A percentile compares a stretch with the other conserved stretches of the same genome.
Evolutionary conservation across 92 coral and sea anemone species (phyloP).

Genomic region (Palythoa caribaeorum): DNA sequence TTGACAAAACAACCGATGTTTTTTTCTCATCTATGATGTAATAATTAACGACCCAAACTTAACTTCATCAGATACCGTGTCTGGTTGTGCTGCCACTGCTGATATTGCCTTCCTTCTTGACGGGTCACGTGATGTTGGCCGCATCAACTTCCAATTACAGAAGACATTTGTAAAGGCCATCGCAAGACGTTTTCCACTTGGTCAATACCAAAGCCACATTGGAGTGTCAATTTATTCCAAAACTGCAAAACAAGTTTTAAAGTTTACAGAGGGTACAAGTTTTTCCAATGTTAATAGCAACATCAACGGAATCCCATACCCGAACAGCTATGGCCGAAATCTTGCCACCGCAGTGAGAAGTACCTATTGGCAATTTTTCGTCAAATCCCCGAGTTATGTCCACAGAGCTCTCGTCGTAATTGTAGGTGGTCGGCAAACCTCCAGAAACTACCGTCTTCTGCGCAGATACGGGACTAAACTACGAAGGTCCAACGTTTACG

Average conservation of each 20-base stretch:
- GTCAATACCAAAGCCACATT: constrained; percentile 82
- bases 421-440: constrained; percentile 70
- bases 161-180: constrained; percentile 78
- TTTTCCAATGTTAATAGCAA: neutral
- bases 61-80: neutral
- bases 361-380: constrained; percentile 67
- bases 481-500: constrained; percentile 7
- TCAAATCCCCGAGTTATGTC: constrained; percentile 76
- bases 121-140: constrained; percentile 83
- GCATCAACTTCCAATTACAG: constrained; percentile 82
- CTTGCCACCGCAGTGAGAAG: constrained; percentile 76
- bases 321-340: constrained; percentile 78
- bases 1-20: no score
- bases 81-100: constrained; percentile 81
- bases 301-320: constrained; percentile 61
- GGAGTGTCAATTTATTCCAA: constrained; percentile 85
- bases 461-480: neutral
- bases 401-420: constrained; percentile 81
- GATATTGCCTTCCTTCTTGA: constrained; percentile 97
- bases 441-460: constrained; percentile 24
- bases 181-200: constrained; percentile 77
- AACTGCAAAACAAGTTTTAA: constrained; percentile 58
- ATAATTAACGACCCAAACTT: neutral
- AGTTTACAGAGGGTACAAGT: constrained; percentile 20
- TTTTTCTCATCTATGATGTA: neutral